These are phyloP conservation scores for Siniperca knerii DNA, from an alignment of 2,113 vertebrate genomes.

Conservation along the genomic window DNA sequence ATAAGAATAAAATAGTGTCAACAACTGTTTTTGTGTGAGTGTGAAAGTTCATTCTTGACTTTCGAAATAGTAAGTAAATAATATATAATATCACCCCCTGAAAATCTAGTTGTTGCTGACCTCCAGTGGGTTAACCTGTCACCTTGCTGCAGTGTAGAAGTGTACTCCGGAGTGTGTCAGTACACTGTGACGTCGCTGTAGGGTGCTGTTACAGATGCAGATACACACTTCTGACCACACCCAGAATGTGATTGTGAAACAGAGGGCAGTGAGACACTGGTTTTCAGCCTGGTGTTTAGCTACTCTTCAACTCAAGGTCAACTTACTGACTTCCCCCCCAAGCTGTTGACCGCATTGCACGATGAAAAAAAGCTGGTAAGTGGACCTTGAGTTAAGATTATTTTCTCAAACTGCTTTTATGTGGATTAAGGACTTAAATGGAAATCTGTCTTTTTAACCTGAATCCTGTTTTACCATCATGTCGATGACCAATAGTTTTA, in stretches of 20 bases:
- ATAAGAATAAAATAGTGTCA: not conserved
- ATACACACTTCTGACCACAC: no score
- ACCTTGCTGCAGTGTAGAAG: not conserved
- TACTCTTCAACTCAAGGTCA: not conserved
- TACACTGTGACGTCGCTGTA: not conserved
- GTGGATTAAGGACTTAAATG: not conserved
- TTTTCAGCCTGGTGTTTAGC: not conserved
- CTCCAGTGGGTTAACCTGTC: not conserved
- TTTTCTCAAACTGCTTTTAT: not conserved
- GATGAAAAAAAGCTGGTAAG: not conserved
- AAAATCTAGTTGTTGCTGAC: not conserved
- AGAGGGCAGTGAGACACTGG: not conserved
- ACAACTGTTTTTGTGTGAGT: slow-evolving; percentile 2
- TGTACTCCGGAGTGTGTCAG: not conserved
- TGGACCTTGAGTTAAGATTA: not conserved
- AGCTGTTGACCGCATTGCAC: not conserved
- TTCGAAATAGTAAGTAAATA: not conserved
- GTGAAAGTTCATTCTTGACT: not conserved
- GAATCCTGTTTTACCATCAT: slow-evolving; percentile 7
- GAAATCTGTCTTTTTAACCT: not conserved
- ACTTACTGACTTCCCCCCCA: not conserved
- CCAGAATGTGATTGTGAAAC: not conserved
- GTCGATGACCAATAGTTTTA: not conserved
- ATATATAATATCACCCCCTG: not conserved
- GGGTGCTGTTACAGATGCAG: not conserved